Conservation (phyloP, 2,888 invertebrate species). For the Xanthorhoe designata region DNA sequence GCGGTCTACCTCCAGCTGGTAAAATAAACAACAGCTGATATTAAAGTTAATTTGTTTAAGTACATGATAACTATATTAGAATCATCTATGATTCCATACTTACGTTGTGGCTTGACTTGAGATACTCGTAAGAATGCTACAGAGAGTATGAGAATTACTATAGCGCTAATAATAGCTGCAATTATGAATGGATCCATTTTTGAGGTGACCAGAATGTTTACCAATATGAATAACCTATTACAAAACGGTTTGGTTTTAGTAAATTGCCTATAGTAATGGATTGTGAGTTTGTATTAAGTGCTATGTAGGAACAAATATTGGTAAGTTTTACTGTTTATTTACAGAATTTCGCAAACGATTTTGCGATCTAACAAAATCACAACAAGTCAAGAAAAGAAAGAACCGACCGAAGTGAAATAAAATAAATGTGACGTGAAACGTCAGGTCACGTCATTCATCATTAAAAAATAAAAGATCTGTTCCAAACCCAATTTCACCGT, state of each 20-base stretch:
- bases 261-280: background rate
- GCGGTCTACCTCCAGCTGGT: conserved; percentile 66
- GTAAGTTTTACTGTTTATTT: too few species aligned
- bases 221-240: conserved; percentile 4
- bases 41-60: conserved; percentile 9
- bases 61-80: background rate
- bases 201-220: background rate
- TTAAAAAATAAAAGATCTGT: background rate
- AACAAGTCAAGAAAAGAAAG: background rate
- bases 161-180: conserved; percentile 74
- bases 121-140: conserved; percentile 68
- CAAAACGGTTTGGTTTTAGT: background rate
- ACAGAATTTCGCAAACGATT: background rate
- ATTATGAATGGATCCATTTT: conserved; percentile 78
- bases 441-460: conserved; percentile 16
- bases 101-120: conserved; percentile 69
- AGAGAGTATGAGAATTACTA: conserved; percentile 68
- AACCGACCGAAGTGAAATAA: too few species aligned
- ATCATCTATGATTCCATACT: conserved; percentile 30
- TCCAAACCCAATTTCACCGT: background rate
- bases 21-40: conserved; percentile 16
- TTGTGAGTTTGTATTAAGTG: background rate
- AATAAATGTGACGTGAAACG: conserved; percentile 1
- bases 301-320: too few species aligned
- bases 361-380: background rate